These are phyloP conservation scores for Pristiophorus japonicus DNA, from an alignment of 2,113 vertebrate genomes.

Conservation along the genomic window DNA sequence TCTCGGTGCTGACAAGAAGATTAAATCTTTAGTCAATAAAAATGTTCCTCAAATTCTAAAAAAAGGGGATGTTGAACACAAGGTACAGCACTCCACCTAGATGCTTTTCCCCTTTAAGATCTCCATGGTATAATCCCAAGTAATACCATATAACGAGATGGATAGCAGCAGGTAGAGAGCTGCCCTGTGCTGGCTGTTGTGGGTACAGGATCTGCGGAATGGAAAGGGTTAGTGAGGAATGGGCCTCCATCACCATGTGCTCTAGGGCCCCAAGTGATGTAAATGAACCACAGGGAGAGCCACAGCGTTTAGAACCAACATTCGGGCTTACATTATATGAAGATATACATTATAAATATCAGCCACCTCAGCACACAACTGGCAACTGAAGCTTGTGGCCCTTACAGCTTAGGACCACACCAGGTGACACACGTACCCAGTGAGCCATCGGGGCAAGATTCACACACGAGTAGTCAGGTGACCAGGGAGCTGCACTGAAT, in stretches of 20 bases:
- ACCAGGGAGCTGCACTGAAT: background rate
- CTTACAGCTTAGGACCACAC: background rate
- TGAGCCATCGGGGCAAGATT: background rate
- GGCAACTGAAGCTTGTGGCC: background rate
- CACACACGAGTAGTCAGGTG: background rate
- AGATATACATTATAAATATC: background rate
- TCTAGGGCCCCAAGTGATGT: background rate
- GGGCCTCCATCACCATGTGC: background rate
- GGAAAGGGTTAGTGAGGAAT: background rate
- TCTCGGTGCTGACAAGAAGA: background rate
- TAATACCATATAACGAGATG: background rate
- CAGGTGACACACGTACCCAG: background rate
- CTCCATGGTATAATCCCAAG: background rate
- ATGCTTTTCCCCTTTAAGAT: background rate
- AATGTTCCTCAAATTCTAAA: background rate
- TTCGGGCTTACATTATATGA: background rate
- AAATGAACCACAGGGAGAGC: background rate
- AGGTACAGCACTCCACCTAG: background rate
- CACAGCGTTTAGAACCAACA: background rate
- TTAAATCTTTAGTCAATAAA: background rate
- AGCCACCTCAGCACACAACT: background rate
- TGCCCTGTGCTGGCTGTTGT: background rate
- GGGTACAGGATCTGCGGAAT: background rate
- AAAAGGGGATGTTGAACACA: background rate
- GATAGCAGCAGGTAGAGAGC: background rate